Evolutionary conservation across 2,888 invertebrate species (phyloP).

Genomic region (Teleiodes luculella): DNA sequence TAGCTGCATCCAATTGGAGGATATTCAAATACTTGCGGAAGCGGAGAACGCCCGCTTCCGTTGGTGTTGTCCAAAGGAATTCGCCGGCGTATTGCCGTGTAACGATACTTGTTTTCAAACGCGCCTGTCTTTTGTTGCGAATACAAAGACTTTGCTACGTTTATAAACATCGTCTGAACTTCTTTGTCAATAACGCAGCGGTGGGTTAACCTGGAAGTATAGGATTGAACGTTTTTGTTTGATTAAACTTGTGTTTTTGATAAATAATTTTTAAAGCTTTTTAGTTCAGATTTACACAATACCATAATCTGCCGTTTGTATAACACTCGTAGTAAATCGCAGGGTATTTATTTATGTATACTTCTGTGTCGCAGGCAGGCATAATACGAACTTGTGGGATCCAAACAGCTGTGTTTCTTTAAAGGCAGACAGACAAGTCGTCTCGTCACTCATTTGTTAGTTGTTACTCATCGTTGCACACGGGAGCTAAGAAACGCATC

Average conservation of each 20-base stretch:
- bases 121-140: slow-evolving; percentile 2
- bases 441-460: neutral
- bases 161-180: neutral
- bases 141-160: neutral
- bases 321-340: too few species aligned
- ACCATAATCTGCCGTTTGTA: too few species aligned
- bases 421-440: slow-evolving; percentile 1
- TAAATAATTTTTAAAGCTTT: too few species aligned
- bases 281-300: too few species aligned
- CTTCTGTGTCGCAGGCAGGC: neutral
- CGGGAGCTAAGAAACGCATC: slow-evolving; percentile 14
- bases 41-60: slow-evolving; percentile 43
- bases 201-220: neutral
- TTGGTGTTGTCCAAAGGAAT: slow-evolving; percentile 33
- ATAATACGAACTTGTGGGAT: neutral
- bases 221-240: too few species aligned
- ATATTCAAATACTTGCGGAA: slow-evolving; percentile 47
- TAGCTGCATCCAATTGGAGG: slow-evolving; percentile 8
- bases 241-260: too few species aligned
- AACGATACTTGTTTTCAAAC: slow-evolving; percentile 8
- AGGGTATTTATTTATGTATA: too few species aligned
- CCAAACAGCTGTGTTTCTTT: neutral
- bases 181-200: neutral
- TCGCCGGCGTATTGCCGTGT: neutral
- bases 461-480: neutral